Evolutionary conservation across 2,797 vertebrate genomes (phyloP).

Genomic region (Petrocephalus schoutedeni): DNA sequence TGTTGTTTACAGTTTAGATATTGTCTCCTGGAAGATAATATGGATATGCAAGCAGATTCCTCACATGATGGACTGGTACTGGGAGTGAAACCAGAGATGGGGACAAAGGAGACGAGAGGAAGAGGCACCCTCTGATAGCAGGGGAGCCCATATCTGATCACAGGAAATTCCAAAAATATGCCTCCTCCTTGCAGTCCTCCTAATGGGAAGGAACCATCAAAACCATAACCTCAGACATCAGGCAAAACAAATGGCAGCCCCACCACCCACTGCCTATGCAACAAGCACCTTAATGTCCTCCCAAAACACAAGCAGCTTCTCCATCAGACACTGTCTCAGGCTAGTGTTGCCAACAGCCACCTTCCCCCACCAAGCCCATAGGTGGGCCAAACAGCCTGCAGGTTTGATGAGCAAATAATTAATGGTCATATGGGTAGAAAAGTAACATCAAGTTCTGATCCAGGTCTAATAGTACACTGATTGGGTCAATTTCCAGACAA

Average conservation of each 20-base stretch:
- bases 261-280: not conserved
- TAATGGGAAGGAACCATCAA: slow-evolving; percentile 25
- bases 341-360: not conserved
- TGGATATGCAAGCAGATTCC: slow-evolving; percentile 29
- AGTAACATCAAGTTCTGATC: not conserved
- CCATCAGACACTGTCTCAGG: not conserved
- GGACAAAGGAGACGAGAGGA: slow-evolving; percentile 9
- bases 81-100: not conserved
- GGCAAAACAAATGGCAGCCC: not conserved
- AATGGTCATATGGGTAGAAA: not conserved
- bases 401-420: not conserved
- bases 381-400: not conserved
- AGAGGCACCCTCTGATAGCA: slow-evolving; percentile 36
- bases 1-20: slow-evolving; percentile 35
- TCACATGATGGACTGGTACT: slow-evolving; percentile 41
- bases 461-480: not conserved
- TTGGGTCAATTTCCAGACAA: not conserved
- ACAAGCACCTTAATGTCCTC: not conserved
- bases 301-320: not conserved
- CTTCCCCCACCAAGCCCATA: not conserved
- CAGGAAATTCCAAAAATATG: slow-evolving; percentile 49
- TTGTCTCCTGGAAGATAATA: slow-evolving; percentile 43
- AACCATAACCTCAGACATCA: not conserved
- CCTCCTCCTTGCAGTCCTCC: slow-evolving; percentile 28
- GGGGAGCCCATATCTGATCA: slow-evolving; percentile 39